Evolutionary conservation across 1,140 invertebrate species (phyloP).

Genomic region (Venturia canescens): DNA sequence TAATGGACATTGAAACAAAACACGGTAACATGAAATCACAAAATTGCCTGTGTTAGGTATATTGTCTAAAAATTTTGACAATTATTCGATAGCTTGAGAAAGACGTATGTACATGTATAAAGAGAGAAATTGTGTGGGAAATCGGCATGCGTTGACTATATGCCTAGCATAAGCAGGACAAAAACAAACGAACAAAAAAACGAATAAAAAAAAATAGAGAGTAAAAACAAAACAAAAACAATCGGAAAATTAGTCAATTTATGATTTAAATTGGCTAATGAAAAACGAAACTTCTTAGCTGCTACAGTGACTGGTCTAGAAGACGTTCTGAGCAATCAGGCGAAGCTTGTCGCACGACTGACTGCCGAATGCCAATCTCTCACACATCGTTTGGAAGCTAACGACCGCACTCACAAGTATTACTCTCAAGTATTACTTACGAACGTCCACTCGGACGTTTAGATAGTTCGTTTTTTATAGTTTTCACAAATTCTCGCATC

Average conservation of each 20-base stretch:
- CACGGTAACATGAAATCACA: constrained; percentile 81
- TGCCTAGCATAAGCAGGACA: constrained; percentile 72
- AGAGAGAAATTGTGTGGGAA: constrained; percentile 75
- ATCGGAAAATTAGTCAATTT: constrained; percentile 63
- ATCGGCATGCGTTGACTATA: constrained; percentile 71
- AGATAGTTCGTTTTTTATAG: constrained; percentile 58
- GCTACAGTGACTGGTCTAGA: constrained; percentile 90
- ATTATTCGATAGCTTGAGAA: constrained; percentile 45
- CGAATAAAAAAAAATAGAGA: neutral
- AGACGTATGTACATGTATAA: constrained; percentile 18
- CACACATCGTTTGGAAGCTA: constrained; percentile 90
- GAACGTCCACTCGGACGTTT: constrained; percentile 50
- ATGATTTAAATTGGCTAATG: constrained; percentile 69
- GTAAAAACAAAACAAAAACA: constrained; percentile 44
- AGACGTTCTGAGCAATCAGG: constrained; percentile 90
- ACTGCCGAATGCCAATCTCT: constrained; percentile 89
- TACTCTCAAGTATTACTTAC: constrained; percentile 48
- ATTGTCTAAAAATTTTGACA: constrained; percentile 63
- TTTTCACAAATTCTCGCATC: constrained; percentile 42
- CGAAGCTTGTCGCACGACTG: constrained; percentile 91
- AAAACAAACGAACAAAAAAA: constrained; percentile 18
- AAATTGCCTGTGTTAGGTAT: constrained; percentile 73
- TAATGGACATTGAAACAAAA: constrained; percentile 87
- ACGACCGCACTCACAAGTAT: constrained; percentile 90
- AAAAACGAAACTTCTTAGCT: constrained; percentile 80